Conservation (phyloP, 2,888 invertebrate species). For the Leistus spinibarbis region DNA sequence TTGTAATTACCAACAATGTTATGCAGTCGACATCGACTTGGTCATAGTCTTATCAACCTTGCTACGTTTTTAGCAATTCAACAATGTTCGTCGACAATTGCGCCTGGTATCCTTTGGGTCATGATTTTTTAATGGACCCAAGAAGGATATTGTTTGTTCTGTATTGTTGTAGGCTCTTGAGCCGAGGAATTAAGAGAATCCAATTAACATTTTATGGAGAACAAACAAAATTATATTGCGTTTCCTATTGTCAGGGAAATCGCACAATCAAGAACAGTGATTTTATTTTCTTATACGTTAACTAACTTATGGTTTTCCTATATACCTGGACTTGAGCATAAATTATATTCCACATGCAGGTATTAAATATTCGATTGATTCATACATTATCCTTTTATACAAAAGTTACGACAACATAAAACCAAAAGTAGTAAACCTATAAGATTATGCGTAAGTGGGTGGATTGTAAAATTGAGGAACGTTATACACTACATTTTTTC, state of each 20-base stretch:
- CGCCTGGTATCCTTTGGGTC: neutral
- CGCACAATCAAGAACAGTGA: no score
- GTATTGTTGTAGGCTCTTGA: neutral
- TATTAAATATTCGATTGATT: neutral
- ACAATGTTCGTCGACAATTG: neutral
- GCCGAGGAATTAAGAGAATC: neutral
- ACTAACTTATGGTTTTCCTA: no score
- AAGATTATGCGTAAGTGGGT: conserved; percentile 4
- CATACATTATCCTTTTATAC: neutral
- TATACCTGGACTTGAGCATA: neutral
- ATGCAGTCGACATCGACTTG: neutral
- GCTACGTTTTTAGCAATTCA: conserved; percentile 19
- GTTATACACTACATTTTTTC: conserved; percentile 32
- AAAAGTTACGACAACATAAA: conserved; percentile 2
- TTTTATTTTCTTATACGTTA: no score
- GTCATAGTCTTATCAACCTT: conserved; percentile 25
- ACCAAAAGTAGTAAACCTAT: neutral
- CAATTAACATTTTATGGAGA: neutral
- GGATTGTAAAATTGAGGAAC: conserved; percentile 7
- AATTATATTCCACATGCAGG: neutral
- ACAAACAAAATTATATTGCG: neutral
- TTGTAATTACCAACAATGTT: conserved; percentile 20
- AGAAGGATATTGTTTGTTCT: conserved; percentile 32
- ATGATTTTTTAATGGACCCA: conserved; percentile 34
- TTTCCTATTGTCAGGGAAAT: neutral